Percentiles rank a stretch among this genome's conserved stretches.
These are phyloP conservation scores for Xestia xanthographa DNA, from an alignment of 2,888 invertebrate genomes.

Conservation along the genomic window DNA sequence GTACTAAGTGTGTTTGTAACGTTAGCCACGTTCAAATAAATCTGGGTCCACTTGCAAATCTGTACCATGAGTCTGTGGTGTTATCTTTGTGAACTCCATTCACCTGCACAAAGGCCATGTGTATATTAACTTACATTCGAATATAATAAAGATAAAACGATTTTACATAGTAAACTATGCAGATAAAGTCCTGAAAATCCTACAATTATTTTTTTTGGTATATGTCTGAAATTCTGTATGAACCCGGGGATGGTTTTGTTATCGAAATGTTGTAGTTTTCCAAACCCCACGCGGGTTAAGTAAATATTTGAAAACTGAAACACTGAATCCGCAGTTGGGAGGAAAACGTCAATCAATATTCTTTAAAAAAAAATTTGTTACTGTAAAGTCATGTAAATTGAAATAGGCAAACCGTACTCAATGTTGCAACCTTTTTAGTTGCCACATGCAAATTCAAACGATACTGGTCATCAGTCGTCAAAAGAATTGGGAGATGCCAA, in stretches of 20 bases:
- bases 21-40: constrained; percentile 58
- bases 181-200: neutral
- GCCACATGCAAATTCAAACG: neutral
- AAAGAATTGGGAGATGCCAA: neutral
- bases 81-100: constrained; percentile 34
- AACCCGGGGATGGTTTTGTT: neutral
- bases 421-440: constrained; percentile 1
- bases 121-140: constrained; percentile 4
- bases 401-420: neutral
- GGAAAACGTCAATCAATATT: neutral
- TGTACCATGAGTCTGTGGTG: constrained; percentile 24
- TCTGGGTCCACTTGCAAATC: constrained; percentile 46
- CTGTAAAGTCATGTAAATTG: neutral
- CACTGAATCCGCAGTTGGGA: neutral
- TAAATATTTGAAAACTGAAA: neutral
- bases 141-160: neutral
- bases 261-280: neutral
- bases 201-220: neutral
- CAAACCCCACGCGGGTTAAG: neutral
- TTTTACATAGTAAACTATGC: neutral
- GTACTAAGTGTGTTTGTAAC: constrained; percentile 42
- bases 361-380: neutral
- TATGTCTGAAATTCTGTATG: neutral
- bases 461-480: constrained; percentile 1
- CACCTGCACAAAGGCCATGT: constrained; percentile 6